These are phyloP conservation scores for Coelopa frigida DNA, from an alignment of 1,140 invertebrate genomes.

Conservation along the genomic window DNA sequence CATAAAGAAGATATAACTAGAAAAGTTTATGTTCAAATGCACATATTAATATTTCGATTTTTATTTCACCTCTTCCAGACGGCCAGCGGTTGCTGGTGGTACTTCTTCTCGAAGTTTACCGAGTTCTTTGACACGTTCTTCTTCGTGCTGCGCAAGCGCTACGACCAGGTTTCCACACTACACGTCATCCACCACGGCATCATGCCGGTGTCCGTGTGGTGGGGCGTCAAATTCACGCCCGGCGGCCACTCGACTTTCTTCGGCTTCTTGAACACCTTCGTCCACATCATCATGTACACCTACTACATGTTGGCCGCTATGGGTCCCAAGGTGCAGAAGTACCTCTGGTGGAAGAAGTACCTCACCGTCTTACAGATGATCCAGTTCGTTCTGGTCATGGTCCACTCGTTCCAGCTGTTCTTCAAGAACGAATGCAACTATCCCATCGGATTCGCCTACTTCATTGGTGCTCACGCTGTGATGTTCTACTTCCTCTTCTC, in stretches of 20 bases:
- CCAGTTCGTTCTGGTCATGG: slow-evolving; percentile 72
- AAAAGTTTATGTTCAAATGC: background rate
- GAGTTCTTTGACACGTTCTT: slow-evolving; percentile 87
- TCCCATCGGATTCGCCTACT: slow-evolving; percentile 65
- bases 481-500: slow-evolving; percentile 75
- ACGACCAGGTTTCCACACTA: slow-evolving; percentile 73
- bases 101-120: slow-evolving; percentile 80
- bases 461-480: slow-evolving; percentile 64
- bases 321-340: slow-evolving; percentile 76
- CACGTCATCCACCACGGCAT: slow-evolving; percentile 90
- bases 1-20: too few relatives aligned
- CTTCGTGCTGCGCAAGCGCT: slow-evolving; percentile 79
- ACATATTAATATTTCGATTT: background rate
- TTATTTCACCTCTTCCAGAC: slow-evolving; percentile 48
- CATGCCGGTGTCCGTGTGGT: slow-evolving; percentile 89
- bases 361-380: slow-evolving; percentile 81
- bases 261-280: slow-evolving; percentile 77
- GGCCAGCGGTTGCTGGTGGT: slow-evolving; percentile 73
- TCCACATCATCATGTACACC: slow-evolving; percentile 86
- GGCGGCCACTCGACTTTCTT: slow-evolving; percentile 68
- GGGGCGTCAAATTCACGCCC: slow-evolving; percentile 84
- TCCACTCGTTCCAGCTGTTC: slow-evolving; percentile 76
- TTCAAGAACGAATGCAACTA: slow-evolving; percentile 78
- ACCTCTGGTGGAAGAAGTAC: slow-evolving; percentile 93
- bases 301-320: slow-evolving; percentile 84